phyloP scores from a whole-genome alignment of 30 jellyfish, hydroid and myxozoan genomes.

The Hydractinia echinata region DNA sequence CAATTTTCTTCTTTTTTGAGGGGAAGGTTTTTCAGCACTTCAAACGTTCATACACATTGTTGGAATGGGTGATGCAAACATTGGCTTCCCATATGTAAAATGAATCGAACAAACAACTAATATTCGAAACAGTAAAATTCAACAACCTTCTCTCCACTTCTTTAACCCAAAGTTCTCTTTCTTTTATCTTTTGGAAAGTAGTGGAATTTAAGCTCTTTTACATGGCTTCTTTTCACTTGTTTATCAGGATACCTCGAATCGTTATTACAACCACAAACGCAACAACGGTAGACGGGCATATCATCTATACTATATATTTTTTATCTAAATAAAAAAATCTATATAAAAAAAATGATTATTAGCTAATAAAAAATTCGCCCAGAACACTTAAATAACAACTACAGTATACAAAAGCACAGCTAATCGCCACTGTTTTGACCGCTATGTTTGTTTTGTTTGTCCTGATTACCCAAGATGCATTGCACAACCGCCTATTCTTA shows the following conservation, averaged over 20 bases:
- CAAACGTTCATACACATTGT: neutral
- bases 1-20: slow-evolving; percentile 21
- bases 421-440: too few species aligned
- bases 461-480: too few species aligned
- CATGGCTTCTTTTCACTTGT: slow-evolving; percentile 32
- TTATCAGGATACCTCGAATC: slow-evolving; percentile 9
- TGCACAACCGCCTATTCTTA: too few species aligned
- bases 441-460: too few species aligned
- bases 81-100: slow-evolving; percentile 32
- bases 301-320: neutral
- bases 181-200: too few species aligned
- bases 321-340: too few species aligned
- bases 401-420: too few species aligned
- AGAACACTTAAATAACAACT: too few species aligned
- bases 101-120: slow-evolving; percentile 40
- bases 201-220: neutral
- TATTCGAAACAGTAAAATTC: neutral
- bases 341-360: too few species aligned
- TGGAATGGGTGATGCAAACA: slow-evolving; percentile 16
- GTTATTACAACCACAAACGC: slow-evolving; percentile 46
- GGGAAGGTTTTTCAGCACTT: slow-evolving; percentile 2
- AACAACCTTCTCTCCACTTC: too few species aligned
- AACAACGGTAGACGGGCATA: slow-evolving; percentile 32
- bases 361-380: too few species aligned
- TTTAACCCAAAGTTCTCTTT: neutral